These are phyloP conservation scores for Holacanthus passer DNA, from an alignment of 2,113 vertebrate genomes.

Conservation along the genomic window DNA sequence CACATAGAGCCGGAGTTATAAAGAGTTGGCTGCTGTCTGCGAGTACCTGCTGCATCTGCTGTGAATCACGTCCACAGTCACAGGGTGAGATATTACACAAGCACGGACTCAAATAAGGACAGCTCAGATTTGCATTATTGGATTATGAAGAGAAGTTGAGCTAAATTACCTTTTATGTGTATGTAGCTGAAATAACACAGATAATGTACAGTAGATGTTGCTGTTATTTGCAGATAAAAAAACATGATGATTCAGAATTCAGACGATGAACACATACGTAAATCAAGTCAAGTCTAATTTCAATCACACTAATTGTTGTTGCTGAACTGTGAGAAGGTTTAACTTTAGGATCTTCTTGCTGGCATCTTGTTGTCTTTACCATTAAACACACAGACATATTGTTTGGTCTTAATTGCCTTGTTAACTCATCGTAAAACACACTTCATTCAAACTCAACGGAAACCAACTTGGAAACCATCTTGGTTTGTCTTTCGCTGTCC, in stretches of 20 bases:
- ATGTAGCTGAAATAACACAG: neutral
- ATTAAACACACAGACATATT: too few relatives aligned
- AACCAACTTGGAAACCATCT: too few relatives aligned
- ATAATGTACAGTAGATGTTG: neutral
- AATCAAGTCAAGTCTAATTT: too few relatives aligned
- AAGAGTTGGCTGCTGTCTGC: constrained; percentile 19
- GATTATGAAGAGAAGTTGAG: constrained; percentile 4
- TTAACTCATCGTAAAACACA: too few relatives aligned
- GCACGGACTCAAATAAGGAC: neutral
- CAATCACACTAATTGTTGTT: neutral
- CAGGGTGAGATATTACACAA: neutral
- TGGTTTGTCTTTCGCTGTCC: too few relatives aligned
- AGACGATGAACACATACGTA: too few relatives aligned
- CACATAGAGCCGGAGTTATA: constrained; percentile 19
- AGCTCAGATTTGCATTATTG: constrained; percentile 1
- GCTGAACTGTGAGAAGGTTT: neutral
- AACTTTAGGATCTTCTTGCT: neutral
- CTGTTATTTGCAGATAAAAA: neutral
- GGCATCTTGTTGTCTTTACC: neutral
- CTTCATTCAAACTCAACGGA: too few relatives aligned
- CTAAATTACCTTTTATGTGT: neutral
- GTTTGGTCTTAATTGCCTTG: too few relatives aligned
- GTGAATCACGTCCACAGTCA: constrained; percentile 4
- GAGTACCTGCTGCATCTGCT: constrained; percentile 9
- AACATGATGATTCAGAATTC: neutral